phyloP scores from a whole-genome alignment of 35 echinoderm and acorn worm genomes.

The Lytechinus variegatus region DNA sequence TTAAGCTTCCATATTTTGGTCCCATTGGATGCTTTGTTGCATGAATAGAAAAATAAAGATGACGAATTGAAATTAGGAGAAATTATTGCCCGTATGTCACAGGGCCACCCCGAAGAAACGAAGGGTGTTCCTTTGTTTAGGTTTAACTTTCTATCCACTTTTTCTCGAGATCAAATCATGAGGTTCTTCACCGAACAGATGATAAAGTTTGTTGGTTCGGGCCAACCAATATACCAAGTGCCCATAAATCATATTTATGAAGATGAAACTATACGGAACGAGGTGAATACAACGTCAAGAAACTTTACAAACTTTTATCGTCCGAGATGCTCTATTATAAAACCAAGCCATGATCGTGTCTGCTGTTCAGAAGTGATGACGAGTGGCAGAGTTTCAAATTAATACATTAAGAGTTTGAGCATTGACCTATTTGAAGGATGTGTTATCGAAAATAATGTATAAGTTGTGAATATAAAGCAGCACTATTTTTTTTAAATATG shows the following conservation, averaged over 20 bases:
- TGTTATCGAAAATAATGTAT: too few relatives aligned
- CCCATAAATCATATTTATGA: constrained; percentile 4
- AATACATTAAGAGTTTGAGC: too few relatives aligned
- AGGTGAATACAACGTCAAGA: neutral
- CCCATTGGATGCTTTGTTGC: too few relatives aligned
- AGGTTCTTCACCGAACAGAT: neutral
- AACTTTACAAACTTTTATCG: neutral
- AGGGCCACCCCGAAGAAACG: neutral
- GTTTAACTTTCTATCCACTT: constrained; percentile 34
- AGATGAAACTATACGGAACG: neutral
- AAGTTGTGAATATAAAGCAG: too few relatives aligned
- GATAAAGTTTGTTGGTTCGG: constrained; percentile 3
- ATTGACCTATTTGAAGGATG: too few relatives aligned
- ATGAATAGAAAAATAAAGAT: too few relatives aligned
- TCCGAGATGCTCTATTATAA: neutral
- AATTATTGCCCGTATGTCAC: constrained; percentile 14
- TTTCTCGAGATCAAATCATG: constrained; percentile 16
- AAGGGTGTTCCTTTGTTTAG: neutral
- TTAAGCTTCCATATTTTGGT: too few relatives aligned
- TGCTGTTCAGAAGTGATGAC: neutral
- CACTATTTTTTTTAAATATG: too few relatives aligned
- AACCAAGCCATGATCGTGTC: neutral
- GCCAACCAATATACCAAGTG: neutral
- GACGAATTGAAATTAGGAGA: constrained; percentile 36
- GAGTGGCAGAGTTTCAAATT: too few relatives aligned